A percentile compares a stretch with the other conserved stretches of the same genome.
Evolutionary conservation across 2,888 invertebrate genomes (phyloP).

Genomic region (Aspidiotus destructor): DNA sequence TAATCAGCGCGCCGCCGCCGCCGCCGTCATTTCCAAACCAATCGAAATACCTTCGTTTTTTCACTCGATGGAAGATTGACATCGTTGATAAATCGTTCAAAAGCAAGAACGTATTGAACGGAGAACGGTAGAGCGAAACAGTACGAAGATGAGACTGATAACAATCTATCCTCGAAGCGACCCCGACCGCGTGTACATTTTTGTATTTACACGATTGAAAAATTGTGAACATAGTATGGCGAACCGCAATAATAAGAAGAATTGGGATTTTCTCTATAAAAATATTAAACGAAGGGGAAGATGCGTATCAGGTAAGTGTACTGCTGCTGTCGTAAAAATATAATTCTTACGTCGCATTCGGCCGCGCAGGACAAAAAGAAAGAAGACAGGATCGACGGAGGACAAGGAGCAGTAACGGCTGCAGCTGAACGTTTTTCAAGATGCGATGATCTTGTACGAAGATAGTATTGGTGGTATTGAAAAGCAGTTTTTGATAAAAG

Average conservation of each 20-base stretch:
- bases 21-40: background rate
- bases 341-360: no score
- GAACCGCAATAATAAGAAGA: background rate
- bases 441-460: no score
- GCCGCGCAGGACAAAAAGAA: no score
- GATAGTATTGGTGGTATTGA: no score
- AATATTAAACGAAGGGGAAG: background rate
- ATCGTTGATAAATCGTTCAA: constrained; percentile 2
- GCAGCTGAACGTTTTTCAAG: no score
- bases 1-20: background rate
- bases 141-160: background rate
- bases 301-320: background rate
- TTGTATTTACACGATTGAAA: constrained; percentile 32
- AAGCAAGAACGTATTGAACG: background rate
- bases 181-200: constrained; percentile 13
- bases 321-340: background rate
- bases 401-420: no score
- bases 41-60: background rate
- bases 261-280: background rate
- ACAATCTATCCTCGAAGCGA: background rate
- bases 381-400: no score
- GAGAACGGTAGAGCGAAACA: background rate
- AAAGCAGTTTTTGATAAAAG: no score
- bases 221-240: constrained; percentile 17
- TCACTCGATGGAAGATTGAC: background rate